phyloP scores from a whole-genome alignment of 2,888 invertebrate genomes.

The Cosmopolites sordidus region DNA sequence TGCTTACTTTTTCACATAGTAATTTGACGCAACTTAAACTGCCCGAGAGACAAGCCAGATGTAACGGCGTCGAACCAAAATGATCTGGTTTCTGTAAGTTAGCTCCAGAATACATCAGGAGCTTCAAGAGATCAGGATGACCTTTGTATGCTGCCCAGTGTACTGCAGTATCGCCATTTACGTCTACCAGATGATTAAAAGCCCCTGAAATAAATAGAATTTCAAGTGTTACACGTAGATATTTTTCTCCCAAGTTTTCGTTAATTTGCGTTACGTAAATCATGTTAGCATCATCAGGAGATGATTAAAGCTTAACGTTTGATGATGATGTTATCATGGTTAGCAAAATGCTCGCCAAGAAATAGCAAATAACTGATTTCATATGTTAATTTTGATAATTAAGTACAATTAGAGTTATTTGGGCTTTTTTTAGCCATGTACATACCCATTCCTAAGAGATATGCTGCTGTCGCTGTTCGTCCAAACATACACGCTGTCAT shows the following conservation, averaged over 20 bases:
- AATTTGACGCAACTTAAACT: conserved; percentile 82
- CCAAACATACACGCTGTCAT: conserved; percentile 95
- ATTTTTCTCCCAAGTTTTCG: background rate
- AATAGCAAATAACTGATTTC: no score
- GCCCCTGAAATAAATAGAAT: conserved; percentile 66
- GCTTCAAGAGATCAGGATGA: conserved; percentile 79
- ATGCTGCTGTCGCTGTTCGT: conserved; percentile 84
- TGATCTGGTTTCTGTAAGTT: conserved; percentile 86
- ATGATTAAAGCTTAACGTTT: no score
- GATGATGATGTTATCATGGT: no score
- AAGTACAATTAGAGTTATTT: no score
- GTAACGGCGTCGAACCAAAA: conserved; percentile 87
- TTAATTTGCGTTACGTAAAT: background rate
- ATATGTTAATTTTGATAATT: no score
- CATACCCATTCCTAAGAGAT: conserved; percentile 55
- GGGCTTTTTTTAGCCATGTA: no score
- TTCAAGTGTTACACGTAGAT: background rate
- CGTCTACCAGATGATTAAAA: conserved; percentile 78
- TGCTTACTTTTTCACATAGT: conserved; percentile 75
- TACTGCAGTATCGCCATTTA: conserved; percentile 87
- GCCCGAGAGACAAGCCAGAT: conserved; percentile 84
- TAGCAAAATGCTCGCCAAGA: no score
- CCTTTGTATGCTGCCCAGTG: conserved; percentile 96
- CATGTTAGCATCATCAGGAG: background rate
- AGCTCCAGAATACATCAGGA: conserved; percentile 87